Evolutionary conservation across 2,888 invertebrate genomes (phyloP), one percentile per base, ranked within the genome.

Genomic region (Sesamia inferens): DNA sequence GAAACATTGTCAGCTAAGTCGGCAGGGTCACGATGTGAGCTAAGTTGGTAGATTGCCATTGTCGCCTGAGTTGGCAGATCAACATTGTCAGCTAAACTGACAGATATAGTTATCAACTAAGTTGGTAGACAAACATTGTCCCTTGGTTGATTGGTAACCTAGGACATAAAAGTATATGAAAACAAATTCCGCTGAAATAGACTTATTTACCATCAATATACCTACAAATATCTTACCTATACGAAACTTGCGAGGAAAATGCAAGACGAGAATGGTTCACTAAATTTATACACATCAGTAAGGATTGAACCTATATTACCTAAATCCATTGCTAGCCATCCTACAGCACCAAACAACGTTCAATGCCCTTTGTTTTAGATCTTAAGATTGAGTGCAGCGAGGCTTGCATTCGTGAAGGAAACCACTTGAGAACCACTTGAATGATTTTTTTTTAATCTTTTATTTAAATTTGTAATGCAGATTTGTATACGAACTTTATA

Each of bases 311-410:
- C 39, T 70, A 55, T 54, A 31, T 22, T 42, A 8, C 31, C 31
- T n/a, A 7, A 81, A n/a, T 59, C 31, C 42, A 3, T 16, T 63
- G 66, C 71, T 57, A 65, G 64, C 11, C 59, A 24, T 42, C 8
- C 47, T 61, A 64, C 57, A 54, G 22, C 16, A 55, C 48, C 47
- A 71, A 44, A 68, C 24, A 51, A 48, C 57, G 65, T 68, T 65
- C 65, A 61, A 48, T 61, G 47, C 61, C 42, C 31, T 81, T 65
- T 71, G 68, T 82, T 57, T 78, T 24, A 64, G 51, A 69, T 68
- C 55, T 39, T 5, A n/a, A 39, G 59, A 69, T 57, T 63, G 22
- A 8, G 42, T 68, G 78, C 83, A 74, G 54, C 51, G 79, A 80
- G 31, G 59, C 48, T 57, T 78, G 44, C 62, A 82, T 47, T 73